A percentile compares a stretch with the other conserved stretches of the same genome.
Evolutionary conservation across 2,888 invertebrate genomes (phyloP).

Genomic region (Eupithecia insigniata): DNA sequence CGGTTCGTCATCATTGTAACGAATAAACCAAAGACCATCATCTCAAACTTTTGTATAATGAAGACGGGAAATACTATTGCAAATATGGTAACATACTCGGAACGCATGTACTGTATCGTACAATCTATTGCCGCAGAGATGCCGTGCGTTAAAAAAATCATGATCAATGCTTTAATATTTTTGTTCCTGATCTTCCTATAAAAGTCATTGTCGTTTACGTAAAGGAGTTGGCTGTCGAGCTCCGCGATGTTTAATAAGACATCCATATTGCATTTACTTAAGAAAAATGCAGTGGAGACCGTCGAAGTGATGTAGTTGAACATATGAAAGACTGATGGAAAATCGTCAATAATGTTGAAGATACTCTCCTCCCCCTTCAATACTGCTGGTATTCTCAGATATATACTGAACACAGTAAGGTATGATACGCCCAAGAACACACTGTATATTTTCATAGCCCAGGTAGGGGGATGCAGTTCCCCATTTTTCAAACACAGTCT

Average conservation of each 20-base stretch:
- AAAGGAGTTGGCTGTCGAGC: conserved; percentile 27
- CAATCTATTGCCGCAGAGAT: conserved; percentile 43
- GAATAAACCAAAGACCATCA: conserved; percentile 56
- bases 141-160: conserved; percentile 43
- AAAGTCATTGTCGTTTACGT: conserved; percentile 11
- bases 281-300: conserved; percentile 29
- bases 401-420: conserved; percentile 34
- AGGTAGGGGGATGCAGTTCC: conserved; percentile 46
- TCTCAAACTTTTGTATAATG: conserved; percentile 59
- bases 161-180: conserved; percentile 42
- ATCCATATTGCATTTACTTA: conserved; percentile 26
- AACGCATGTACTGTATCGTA: conserved; percentile 35
- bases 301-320: conserved; percentile 37
- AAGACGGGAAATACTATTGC: conserved; percentile 48
- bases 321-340: conserved; percentile 39
- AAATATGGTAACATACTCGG: neutral
- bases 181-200: conserved; percentile 43
- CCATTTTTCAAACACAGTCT: conserved; percentile 51
- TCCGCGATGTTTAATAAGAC: conserved; percentile 25
- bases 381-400: conserved; percentile 10
- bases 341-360: conserved; percentile 37
- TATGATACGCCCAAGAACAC: neutral
- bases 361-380: conserved; percentile 5
- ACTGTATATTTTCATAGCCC: conserved; percentile 51
- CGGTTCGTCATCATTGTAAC: conserved; percentile 56